Percentiles rank a stretch among this genome's conserved stretches.
Evolutionary conservation across 2,797 vertebrate species (phyloP).

Genomic region (Chloroceryle amazona): DNA sequence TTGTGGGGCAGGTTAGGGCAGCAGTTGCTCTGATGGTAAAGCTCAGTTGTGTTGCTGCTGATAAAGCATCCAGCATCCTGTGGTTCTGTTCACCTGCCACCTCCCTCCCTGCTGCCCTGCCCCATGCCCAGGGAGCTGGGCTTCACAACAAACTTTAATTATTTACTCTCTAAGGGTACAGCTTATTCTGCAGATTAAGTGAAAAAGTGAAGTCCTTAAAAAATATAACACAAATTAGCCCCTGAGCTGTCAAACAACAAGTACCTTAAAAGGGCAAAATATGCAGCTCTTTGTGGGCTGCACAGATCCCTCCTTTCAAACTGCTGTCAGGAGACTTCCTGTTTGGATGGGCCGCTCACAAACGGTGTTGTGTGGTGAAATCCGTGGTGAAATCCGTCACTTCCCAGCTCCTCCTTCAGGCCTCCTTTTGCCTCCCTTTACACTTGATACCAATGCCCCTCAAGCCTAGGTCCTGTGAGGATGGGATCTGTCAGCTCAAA

Average conservation of each 20-base stretch:
- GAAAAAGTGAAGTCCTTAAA: conserved; percentile 40
- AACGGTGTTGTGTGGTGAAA: conserved; percentile 36
- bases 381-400: conserved; percentile 32
- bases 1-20: conserved; percentile 35
- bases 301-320: conserved; percentile 66
- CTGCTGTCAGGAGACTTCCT: conserved; percentile 75
- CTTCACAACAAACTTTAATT: conserved; percentile 42
- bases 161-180: conserved; percentile 29
- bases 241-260: conserved; percentile 56
- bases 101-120: not conserved
- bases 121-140: not conserved
- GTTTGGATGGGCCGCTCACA: conserved; percentile 45
- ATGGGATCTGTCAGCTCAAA: not conserved
- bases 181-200: conserved; percentile 60
- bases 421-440: not conserved
- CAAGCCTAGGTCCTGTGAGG: not conserved
- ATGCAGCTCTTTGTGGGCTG: not conserved
- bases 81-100: conserved; percentile 53
- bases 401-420: not conserved
- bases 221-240: conserved; percentile 55
- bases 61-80: conserved; percentile 22
- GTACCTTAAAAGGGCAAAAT: conserved; percentile 77
- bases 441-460: not conserved
- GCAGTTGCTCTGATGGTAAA: conserved; percentile 33
- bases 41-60: conserved; percentile 57